Conservation (phyloP, 2,888 invertebrate genomes). For the Leptopilina drosophilae region DNA sequence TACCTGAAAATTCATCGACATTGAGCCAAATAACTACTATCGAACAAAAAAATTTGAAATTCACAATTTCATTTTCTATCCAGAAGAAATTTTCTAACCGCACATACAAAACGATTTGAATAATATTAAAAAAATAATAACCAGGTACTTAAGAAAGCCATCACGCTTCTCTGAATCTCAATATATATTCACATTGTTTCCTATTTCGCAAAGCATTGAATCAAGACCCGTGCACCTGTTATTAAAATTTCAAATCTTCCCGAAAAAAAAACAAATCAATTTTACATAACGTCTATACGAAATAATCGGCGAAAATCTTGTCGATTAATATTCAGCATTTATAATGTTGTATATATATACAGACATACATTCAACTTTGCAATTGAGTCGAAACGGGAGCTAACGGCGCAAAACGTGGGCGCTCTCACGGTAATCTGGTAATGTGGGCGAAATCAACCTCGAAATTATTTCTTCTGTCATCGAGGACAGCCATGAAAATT, state of each 20-base stretch:
- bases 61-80: neutral
- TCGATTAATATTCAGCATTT: constrained; percentile 8
- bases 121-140: constrained; percentile 26
- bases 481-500: constrained; percentile 31
- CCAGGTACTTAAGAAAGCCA: neutral
- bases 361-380: constrained; percentile 14
- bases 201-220: neutral
- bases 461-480: constrained; percentile 39
- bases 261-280: constrained; percentile 15
- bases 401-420: constrained; percentile 29
- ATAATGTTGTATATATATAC: neutral
- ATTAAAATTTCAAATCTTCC: constrained; percentile 15
- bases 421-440: constrained; percentile 35
- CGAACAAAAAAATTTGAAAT: too few species aligned
- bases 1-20: too few species aligned
- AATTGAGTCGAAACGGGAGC: constrained; percentile 36
- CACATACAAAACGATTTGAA: neutral
- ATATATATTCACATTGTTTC: constrained; percentile 2
- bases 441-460: constrained; percentile 38
- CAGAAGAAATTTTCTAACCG: neutral
- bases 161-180: neutral
- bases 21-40: neutral
- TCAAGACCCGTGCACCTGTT: neutral
- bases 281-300: constrained; percentile 10
- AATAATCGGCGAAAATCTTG: constrained; percentile 35